These are phyloP conservation scores for Cotesia vestalis DNA, from an alignment of 1,140 invertebrate genomes.

Conservation along the genomic window DNA sequence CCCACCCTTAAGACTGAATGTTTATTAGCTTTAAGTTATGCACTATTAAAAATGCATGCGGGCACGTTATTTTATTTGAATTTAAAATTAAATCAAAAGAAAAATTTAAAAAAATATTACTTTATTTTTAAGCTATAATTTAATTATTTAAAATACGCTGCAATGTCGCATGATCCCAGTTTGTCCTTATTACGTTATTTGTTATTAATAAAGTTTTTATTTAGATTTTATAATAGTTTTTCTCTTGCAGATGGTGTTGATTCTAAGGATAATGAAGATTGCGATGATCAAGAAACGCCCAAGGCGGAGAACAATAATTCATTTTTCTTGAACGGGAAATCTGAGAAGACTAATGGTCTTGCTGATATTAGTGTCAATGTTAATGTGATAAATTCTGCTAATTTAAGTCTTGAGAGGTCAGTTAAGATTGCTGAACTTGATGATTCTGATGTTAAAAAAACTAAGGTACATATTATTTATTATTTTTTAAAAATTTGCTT, in stretches of 20 bases:
- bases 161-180: slow-evolving; percentile 26
- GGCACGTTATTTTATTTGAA: no score
- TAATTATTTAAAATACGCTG: slow-evolving; percentile 20
- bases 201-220: not conserved
- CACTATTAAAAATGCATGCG: no score
- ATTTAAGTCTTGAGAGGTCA: slow-evolving; percentile 54
- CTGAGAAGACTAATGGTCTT: slow-evolving; percentile 50
- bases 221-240: slow-evolving; percentile 17
- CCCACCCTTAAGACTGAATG: no score
- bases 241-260: slow-evolving; percentile 54
- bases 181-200: not conserved
- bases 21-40: no score
- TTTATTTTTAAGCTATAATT: not conserved
- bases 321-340: slow-evolving; percentile 47
- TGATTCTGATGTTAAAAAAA: slow-evolving; percentile 55
- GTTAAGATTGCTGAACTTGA: slow-evolving; percentile 53
- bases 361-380: slow-evolving; percentile 43
- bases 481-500: no score
- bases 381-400: slow-evolving; percentile 50
- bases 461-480: slow-evolving; percentile 46
- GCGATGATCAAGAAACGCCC: slow-evolving; percentile 34
- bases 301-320: slow-evolving; percentile 60
- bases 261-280: slow-evolving; percentile 29
- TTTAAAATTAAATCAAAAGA: no score
- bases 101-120: not conserved